These are phyloP conservation scores for Pseudeuparius sepicola DNA, from an alignment of 2,888 invertebrate genomes.

Conservation along the genomic window DNA sequence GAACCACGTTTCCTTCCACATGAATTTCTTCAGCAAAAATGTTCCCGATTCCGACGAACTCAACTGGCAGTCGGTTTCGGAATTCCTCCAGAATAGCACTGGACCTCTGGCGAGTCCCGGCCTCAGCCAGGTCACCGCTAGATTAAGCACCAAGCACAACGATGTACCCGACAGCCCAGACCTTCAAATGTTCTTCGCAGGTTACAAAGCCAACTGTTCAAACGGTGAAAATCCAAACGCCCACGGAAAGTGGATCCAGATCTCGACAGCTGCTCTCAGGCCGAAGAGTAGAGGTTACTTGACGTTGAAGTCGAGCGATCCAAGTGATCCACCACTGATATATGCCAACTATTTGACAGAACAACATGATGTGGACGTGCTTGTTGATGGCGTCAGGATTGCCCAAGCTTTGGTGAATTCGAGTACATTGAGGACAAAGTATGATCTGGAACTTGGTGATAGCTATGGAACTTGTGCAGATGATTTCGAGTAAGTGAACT, in stretches of 20 bases:
- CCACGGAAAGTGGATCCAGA: conserved; percentile 33
- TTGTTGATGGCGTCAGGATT: conserved; percentile 52
- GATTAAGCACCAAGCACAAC: conserved; percentile 50
- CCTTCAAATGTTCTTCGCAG: conserved; percentile 56
- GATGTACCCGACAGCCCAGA: conserved; percentile 53
- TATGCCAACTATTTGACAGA: conserved; percentile 66
- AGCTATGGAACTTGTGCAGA: conserved; percentile 63
- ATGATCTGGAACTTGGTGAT: conserved; percentile 43
- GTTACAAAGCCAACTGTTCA: conserved; percentile 52
- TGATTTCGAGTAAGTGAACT: conserved; percentile 40
- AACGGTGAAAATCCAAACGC: conserved; percentile 34
- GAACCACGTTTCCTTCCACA: conserved; percentile 51
- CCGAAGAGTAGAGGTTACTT: conserved; percentile 58
- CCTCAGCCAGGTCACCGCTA: conserved; percentile 48
- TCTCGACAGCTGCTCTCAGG: conserved; percentile 54
- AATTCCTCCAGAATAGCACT: conserved; percentile 46
- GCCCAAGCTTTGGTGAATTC: conserved; percentile 50
- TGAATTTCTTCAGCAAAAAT: conserved; percentile 31
- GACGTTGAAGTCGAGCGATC: conserved; percentile 56
- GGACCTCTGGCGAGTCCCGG: too few relatives aligned
- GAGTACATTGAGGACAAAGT: conserved; percentile 46
- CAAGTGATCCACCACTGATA: conserved; percentile 61
- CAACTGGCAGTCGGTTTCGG: conserved; percentile 47
- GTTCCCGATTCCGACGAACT: conserved; percentile 35
- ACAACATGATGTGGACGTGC: conserved; percentile 51